Conservation (phyloP, 1,140 invertebrate genomes). For the Brachionus asplanchnoidis region DNA sequence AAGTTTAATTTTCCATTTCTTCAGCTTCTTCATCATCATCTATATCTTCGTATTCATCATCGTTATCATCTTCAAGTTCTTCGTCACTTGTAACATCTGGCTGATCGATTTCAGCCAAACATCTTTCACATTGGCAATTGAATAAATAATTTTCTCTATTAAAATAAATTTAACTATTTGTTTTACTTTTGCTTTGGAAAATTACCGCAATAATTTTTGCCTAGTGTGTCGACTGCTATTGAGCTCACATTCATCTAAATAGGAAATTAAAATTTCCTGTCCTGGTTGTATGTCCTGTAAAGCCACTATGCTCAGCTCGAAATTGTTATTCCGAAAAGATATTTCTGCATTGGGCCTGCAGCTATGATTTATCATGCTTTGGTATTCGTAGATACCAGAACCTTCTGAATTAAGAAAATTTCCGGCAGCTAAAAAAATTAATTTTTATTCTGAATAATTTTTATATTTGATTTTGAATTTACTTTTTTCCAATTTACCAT, state of each 20-base stretch:
- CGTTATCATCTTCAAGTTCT: slow-evolving; percentile 56
- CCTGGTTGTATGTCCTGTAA: slow-evolving; percentile 63
- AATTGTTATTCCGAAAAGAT: slow-evolving; percentile 77
- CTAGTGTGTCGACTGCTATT: slow-evolving; percentile 75
- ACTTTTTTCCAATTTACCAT: slow-evolving; percentile 77
- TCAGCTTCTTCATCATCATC: slow-evolving; percentile 5
- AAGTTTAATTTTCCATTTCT: slow-evolving; percentile 31
- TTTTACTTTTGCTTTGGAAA: background rate
- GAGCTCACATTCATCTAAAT: slow-evolving; percentile 77
- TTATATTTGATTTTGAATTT: slow-evolving; percentile 42
- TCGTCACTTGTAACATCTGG: slow-evolving; percentile 75
- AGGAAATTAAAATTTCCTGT: slow-evolving; percentile 79
- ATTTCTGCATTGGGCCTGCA: slow-evolving; percentile 80
- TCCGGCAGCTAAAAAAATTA: slow-evolving; percentile 67
- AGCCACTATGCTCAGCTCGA: slow-evolving; percentile 71
- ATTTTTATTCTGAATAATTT: slow-evolving; percentile 38
- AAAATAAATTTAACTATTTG: background rate
- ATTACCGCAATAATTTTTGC: slow-evolving; percentile 62
- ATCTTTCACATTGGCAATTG: slow-evolving; percentile 73
- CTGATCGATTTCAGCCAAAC: slow-evolving; percentile 67
- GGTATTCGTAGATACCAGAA: slow-evolving; percentile 75
- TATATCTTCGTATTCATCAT: slow-evolving; percentile 43
- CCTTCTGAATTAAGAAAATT: slow-evolving; percentile 87
- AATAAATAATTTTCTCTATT: slow-evolving; percentile 81
- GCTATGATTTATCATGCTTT: slow-evolving; percentile 84